A percentile compares a stretch with the other conserved stretches of the same genome.
Evolutionary conservation across 2,113 vertebrate genomes (phyloP).

Genomic region (Seriola rivoliana): DNA sequence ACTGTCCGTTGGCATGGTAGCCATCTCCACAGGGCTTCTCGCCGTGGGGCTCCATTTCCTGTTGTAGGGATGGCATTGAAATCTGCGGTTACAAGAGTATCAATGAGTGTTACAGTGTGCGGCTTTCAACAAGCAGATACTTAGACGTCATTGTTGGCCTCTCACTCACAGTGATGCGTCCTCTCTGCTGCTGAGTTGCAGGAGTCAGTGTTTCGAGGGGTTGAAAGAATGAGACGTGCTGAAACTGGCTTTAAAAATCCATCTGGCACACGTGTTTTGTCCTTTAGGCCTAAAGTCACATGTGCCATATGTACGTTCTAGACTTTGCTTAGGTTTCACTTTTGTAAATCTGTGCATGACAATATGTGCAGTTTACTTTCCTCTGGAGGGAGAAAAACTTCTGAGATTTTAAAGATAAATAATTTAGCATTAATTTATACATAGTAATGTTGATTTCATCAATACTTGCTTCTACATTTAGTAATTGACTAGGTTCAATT

Average conservation of each 20-base stretch:
- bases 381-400: not conserved
- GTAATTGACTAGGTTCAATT: too few relatives aligned
- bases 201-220: not conserved
- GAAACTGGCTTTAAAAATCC: not conserved
- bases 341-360: not conserved
- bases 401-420: not conserved
- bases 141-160: not conserved
- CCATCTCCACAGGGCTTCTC: slow-evolving; percentile 83
- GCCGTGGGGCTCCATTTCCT: slow-evolving; percentile 87
- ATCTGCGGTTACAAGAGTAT: not conserved
- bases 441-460: not conserved
- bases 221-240: not conserved
- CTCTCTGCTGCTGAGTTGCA: not conserved
- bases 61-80: slow-evolving; percentile 14
- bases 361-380: not conserved
- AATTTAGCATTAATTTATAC: not conserved
- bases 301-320: too few relatives aligned
- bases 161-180: slow-evolving; percentile 13
- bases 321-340: not conserved
- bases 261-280: not conserved
- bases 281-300: not conserved
- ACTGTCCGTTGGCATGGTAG: slow-evolving; percentile 89
- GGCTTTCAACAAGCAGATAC: slow-evolving; percentile 13
- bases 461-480: not conserved
- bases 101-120: not conserved